Evolutionary conservation across 2,797 vertebrate genomes (phyloP), one percentile per base, ranked within the genome.

Genomic region (Xerus rutilus): DNA sequence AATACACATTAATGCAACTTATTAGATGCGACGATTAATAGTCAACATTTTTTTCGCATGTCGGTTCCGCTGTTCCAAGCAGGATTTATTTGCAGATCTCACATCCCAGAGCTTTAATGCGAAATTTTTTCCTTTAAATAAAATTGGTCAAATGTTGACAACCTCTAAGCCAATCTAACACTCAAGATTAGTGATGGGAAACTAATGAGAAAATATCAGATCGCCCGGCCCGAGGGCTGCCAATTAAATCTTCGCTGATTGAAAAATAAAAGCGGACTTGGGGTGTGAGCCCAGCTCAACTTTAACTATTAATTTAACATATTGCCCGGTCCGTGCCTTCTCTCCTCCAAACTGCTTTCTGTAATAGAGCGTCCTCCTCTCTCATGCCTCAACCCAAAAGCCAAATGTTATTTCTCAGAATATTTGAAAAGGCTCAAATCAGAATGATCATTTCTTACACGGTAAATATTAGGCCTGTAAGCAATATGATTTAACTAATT

Each of bases 191-290:
- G 98, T 98, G 98, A 99, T 98, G 99, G 98, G 98, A 99, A 98
- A 98, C 98, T 99, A 99, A 99, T 99, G 99, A 99, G 99, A 98
- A 99, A 99, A 98, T 98, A 99, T 99, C 98, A 99, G 98, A 98
- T 98, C 98, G 96, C 98, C 98, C 97, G 98, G 99, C 99, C 97
- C 96, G 98, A 98, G 99, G 99, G 99, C 98, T 98, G 98, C 99
- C 99, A 99, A 99, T 99, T 99, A 99, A 99, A 99, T 99, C 99
- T 99, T 99, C 98, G 98, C 98, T 99, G 99, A 99, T 99, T 99
- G 99, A 99, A 99, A 98, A 99, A 99, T 98, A 99, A 99, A 99
- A 99, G 98, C 98, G 98, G 97, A 97, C 93, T 98, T 97, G 95
- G 97, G 97, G 97, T 97, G 97, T 94, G 97, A 97, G 98, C 98